A percentile compares a stretch with the other conserved stretches of the same genome.
phyloP scores from a whole-genome alignment of 1,140 invertebrate species.

The Drosophila guanche region DNA sequence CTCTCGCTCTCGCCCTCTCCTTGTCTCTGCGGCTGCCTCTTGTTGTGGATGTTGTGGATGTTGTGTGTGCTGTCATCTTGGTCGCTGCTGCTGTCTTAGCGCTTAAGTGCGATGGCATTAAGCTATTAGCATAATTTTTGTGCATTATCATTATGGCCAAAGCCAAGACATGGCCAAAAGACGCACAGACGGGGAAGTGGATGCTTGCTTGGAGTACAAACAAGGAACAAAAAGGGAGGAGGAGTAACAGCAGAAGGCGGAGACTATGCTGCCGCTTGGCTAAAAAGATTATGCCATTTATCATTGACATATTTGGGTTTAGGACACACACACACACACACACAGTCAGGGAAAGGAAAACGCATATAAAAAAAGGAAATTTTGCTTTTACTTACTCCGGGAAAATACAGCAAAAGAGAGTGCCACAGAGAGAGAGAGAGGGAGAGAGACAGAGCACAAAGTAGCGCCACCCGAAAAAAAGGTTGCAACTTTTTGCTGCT shows the following conservation, averaged over 20 bases:
- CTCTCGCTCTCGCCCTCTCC: too few species aligned
- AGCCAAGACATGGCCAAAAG: conserved; percentile 21
- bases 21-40: too few species aligned
- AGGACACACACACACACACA: background rate
- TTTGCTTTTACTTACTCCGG: conserved; percentile 49
- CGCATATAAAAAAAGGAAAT: conserved; percentile 37
- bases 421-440: background rate
- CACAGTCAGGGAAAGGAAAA: conserved; percentile 19
- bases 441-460: conserved; percentile 13
- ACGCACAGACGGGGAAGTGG: background rate
- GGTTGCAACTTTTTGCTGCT: conserved; percentile 22
- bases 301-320: conserved; percentile 66
- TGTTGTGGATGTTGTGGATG: background rate
- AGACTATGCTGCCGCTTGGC: conserved; percentile 20
- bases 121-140: conserved; percentile 80
- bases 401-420: too few species aligned
- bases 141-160: conserved; percentile 69
- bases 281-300: conserved; percentile 66
- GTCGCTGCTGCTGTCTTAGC: conserved; percentile 62
- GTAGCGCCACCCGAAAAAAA: conserved; percentile 20
- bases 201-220: background rate
- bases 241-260: background rate
- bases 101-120: conserved; percentile 75
- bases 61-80: conserved; percentile 25
- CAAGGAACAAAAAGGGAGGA: background rate